These are phyloP conservation scores for Squalus acanthias DNA, from an alignment of 2,797 vertebrate species.

Conservation along the genomic window DNA sequence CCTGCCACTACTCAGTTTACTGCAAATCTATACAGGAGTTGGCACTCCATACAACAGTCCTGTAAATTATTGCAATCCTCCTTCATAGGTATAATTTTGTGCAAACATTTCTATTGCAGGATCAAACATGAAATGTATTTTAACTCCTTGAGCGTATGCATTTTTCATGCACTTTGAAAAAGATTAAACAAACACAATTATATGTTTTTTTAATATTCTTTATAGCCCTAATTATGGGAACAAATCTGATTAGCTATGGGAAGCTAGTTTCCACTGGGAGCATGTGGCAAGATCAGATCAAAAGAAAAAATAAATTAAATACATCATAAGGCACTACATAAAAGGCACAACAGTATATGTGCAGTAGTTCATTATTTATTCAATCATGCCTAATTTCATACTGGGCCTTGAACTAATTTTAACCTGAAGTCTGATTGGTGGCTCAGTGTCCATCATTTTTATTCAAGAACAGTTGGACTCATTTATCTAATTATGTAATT, in stretches of 20 bases:
- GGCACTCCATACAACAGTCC: no score
- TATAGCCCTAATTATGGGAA: not conserved
- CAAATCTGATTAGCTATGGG: not conserved
- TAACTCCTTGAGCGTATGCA: not conserved
- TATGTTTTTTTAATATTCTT: not conserved
- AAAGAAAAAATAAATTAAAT: constrained; percentile 15
- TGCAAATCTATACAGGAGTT: not conserved
- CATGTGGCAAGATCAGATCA: constrained; percentile 13
- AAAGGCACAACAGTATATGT: not conserved
- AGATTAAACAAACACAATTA: not conserved
- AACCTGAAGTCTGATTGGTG: not conserved
- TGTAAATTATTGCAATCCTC: not conserved
- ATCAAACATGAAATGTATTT: not conserved
- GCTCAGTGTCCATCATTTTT: not conserved
- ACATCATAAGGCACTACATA: not conserved
- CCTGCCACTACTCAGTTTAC: not conserved
- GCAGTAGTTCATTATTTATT: not conserved
- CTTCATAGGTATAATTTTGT: not conserved
- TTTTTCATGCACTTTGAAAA: not conserved
- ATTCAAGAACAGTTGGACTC: not conserved
- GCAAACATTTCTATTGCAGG: not conserved
- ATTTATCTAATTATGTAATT: not conserved
- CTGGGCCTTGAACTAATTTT: not conserved
- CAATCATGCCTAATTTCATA: not conserved
- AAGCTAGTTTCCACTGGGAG: not conserved